Percentiles rank a stretch among this genome's conserved stretches.
Conservation (phyloP, 2,797 vertebrate genomes). For the Ptychadena robeensis region DNA sequence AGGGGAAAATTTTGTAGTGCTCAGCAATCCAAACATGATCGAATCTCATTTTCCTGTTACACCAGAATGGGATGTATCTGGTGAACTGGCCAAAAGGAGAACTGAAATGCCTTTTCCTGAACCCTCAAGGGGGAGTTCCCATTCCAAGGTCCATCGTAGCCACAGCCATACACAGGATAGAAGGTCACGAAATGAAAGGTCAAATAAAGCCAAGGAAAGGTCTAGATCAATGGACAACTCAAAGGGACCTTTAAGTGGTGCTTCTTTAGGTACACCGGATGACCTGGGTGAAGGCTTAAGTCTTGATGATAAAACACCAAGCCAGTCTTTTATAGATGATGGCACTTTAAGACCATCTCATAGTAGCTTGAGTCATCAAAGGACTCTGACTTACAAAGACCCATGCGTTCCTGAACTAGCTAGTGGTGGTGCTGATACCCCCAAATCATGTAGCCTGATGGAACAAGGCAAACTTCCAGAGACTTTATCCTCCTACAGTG, state of each 20-base stretch:
- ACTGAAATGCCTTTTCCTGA: conserved; percentile 98
- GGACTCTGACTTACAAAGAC: conserved; percentile 85
- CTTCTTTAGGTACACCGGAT: conserved; percentile 85
- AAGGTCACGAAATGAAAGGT: conserved; percentile 91
- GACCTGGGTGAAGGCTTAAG: conserved; percentile 86
- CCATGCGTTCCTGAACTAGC: conserved; percentile 89
- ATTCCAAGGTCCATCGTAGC: conserved; percentile 96
- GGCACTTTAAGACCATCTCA: conserved; percentile 90
- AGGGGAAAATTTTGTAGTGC: conserved; percentile 90
- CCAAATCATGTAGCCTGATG: conserved; percentile 85
- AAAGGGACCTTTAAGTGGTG: conserved; percentile 87
- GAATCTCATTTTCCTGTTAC: conserved; percentile 96
- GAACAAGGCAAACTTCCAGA: conserved; percentile 87
- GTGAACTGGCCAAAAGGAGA: conserved; percentile 93
- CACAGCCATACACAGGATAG: conserved; percentile 98
- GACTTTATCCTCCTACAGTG: conserved; percentile 85
- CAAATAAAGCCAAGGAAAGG: conserved; percentile 94
- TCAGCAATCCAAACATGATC: conserved; percentile 90
- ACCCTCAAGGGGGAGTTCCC: conserved; percentile 92
- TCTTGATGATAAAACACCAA: conserved; percentile 83
- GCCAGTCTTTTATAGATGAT: conserved; percentile 90
- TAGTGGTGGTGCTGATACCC: conserved; percentile 83
- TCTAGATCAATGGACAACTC: conserved; percentile 98
- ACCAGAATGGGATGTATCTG: conserved; percentile 97
- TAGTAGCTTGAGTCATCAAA: conserved; percentile 84